A percentile compares a stretch with the other conserved stretches of the same genome.
Conservation (phyloP, 2,888 invertebrate genomes). For the Apamea epomidion region DNA sequence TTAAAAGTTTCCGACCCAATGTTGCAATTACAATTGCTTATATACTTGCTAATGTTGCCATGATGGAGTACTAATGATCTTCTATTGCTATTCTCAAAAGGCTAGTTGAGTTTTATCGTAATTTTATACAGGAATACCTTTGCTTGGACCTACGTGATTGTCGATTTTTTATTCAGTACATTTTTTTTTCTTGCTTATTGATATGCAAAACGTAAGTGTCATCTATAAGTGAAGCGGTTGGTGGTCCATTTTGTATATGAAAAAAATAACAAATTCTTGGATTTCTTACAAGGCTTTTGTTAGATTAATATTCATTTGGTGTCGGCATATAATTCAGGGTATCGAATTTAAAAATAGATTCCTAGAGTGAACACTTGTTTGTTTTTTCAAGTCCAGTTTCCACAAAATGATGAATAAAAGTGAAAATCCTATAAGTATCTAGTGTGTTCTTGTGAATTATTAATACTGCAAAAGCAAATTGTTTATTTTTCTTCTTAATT, state of each 20-base stretch:
- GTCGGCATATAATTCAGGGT: slow-evolving; percentile 46
- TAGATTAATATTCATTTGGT: slow-evolving; percentile 57
- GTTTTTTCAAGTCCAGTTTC: slow-evolving; percentile 5
- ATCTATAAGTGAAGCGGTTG: slow-evolving; percentile 48
- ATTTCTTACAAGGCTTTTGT: slow-evolving; percentile 38
- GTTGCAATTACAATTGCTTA: slow-evolving; percentile 53
- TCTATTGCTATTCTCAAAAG: slow-evolving; percentile 31
- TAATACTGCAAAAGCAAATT: background rate
- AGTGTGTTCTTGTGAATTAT: background rate
- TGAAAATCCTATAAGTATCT: background rate
- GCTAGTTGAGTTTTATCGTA: slow-evolving; percentile 45
- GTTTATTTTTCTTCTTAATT: background rate
- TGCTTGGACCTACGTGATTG: slow-evolving; percentile 38
- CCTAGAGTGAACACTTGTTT: slow-evolving; percentile 12
- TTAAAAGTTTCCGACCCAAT: slow-evolving; percentile 51
- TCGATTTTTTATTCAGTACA: slow-evolving; percentile 26
- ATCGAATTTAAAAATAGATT: slow-evolving; percentile 27
- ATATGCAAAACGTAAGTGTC: slow-evolving; percentile 50
- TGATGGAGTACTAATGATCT: slow-evolving; percentile 54
- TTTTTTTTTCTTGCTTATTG: slow-evolving; percentile 48
- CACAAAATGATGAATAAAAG: background rate
- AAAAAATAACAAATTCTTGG: slow-evolving; percentile 49
- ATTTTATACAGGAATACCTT: slow-evolving; percentile 53
- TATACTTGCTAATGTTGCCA: slow-evolving; percentile 55
- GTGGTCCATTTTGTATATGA: slow-evolving; percentile 58